Evolutionary conservation across 1,140 invertebrate genomes (phyloP), one percentile per base, ranked within the genome.

Genomic region (Tyrophagus putrescentiae): DNA sequence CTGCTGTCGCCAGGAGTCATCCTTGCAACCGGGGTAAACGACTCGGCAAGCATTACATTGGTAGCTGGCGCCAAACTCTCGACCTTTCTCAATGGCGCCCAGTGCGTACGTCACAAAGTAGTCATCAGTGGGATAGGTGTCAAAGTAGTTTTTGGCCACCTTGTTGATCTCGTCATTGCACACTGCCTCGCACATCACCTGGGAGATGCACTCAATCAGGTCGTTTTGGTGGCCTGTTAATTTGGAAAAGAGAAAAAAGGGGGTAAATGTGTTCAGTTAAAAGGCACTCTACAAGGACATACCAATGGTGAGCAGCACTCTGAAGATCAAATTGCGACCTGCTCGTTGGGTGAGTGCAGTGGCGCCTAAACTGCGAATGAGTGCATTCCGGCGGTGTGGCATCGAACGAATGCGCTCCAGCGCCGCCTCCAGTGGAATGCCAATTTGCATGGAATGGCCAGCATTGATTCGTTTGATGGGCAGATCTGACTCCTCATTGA

Each of bases 71-170:
- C 57, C 57, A 4, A 59, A 28, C 50, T 59, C 57, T 7, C 57
- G 7, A 5, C 57, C 57, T 48, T 59, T 59, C 36, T 59, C 57
- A 3, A 44, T 44, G 1, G 57, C 57, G 23, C 18, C 57, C 28
- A 59, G 29, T 29, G 50, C 39, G 34, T 59, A 59, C 25, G 57
- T 44, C 16, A 59, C 57, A 59, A 16, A 59, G 18, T 5, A 7
- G 25, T 59, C 57, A 44, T 59, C 57, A 31, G 57, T 59, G 23
- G 57, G 57, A 28, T 59, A 59, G 13, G 57, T 59, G 36, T 59
- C 57, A 29, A 59, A 59, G 27, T 59, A 59, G 21, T 42, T 59
- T 11, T 59, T 59, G 36, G 57, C 57, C 39, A 6, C 4, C 27
- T 45, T 42, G 25, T 59, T 59, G 16, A 45, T n/a, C 23, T 59